Evolutionary conservation across 2,113 vertebrate genomes (phyloP), one percentile per base, ranked within the genome.

Genomic region (Antennarius striatus): DNA sequence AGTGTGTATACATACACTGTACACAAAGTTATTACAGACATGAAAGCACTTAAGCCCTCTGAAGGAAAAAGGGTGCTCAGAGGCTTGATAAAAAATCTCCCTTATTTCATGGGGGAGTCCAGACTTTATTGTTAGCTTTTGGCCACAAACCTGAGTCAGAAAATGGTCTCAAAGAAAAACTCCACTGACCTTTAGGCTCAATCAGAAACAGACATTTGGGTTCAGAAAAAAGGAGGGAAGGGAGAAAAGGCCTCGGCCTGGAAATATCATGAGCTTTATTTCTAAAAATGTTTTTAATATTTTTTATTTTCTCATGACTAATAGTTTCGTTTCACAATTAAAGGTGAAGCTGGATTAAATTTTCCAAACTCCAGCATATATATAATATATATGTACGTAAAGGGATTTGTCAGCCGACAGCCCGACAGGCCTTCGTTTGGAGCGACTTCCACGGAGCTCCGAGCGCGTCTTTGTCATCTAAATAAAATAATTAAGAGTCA

Each of bases 121-220:
- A 59, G 60, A 67, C 56, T 81, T 86, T 81, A 71, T 85, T 81
- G 85, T 78, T 72, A 66, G 77, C 77, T 78, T 75, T 77, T 72
- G 71, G 85, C 79, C 75, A 71, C 75, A 78, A 69, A 81, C 64
- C 69, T 78, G 55, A 80, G 79, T 77, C 67, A 77, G 65, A 80
- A 22, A 77, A 79, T 73, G 76, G 67, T 87, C 85, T 73, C 68
- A 66, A 73, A 75, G 75, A 75, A 76, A 78, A 84, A 84, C 79
- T 80, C 59, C 63, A 68, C 53, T 89, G 83, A 88, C 84, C 84
- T 88, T 85, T 90, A 71, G 78, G 78, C 76, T 75, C 81, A 83
- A 89, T 86, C 63, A 79, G 63, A 86, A 88, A 72, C 84, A 85
- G 84, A 85, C 66, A 43, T 12, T 55, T 75, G 60, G 81, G 74